Base-by-base conservation (phyloP, 2,797 vertebrate genomes). In the Euthynnus affinis region DNA sequence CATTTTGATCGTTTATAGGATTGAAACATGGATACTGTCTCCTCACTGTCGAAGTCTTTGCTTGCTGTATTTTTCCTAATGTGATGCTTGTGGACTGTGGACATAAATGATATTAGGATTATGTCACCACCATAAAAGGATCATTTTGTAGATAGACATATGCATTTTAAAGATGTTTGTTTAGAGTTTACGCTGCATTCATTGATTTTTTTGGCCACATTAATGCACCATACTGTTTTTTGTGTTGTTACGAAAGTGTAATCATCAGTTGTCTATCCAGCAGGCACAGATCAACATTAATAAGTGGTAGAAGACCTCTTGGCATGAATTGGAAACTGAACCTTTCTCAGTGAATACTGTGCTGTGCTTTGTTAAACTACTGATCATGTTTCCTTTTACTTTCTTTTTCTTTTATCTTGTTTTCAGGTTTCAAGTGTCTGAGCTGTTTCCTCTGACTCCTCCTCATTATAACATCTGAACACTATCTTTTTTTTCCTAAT, bases 401-500 rank as follows among this genome's bases (percentile, higher is more conserved):
- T 25, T 17, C 37, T 14, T 7, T 34, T 61, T 57, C 9, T 25
- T 12, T 58, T 64, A 42, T 22, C 10, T 29, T 44, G 18, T 60
- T 67, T 40, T 72, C 6, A 42, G 4, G 60, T 71, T 71, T 44
- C 57, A 62, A 5, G 22, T 55, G 71, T 78, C 64, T 46, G 44
- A 9, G 53, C 29, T 20, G 46, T 69, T 87, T 81, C 70, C 53
- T 58, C 53, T 37, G 25, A 73, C 4, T 20, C 64, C 29, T 20
- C 0, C 14, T 27, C 37, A 64, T 49, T 53, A 55, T 20, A 51
- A 12, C 5, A 68, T 73, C 63, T 71, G 1, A 46, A 42, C n/a
- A 15, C 15, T 60, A 15, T 46, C 13, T 29, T 10, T 27, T 80
- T 53, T 78, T 62, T 29, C 32, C 56, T 46, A 0, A 0, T 59